Conservation (phyloP, 2,797 vertebrate species). For the Sphaeramia orbicularis region DNA sequence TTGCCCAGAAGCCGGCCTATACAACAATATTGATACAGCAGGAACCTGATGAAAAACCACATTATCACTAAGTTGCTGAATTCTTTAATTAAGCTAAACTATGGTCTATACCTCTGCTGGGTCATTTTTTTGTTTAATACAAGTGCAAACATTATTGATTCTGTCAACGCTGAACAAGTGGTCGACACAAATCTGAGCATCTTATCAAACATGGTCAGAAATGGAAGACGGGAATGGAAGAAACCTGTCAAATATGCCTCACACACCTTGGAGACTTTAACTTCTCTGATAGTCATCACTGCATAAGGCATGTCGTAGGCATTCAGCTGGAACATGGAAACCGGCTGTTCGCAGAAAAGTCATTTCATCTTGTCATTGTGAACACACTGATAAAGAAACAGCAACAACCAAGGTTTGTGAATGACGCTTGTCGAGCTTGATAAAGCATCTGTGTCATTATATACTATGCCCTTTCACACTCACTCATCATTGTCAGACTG, state of each 20-base stretch:
- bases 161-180: background rate
- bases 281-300: conserved; percentile 37
- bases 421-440: conserved; percentile 14
- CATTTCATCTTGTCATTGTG: background rate
- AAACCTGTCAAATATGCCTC: conserved; percentile 36
- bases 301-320: background rate
- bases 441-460: conserved; percentile 10
- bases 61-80: conserved; percentile 24
- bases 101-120: background rate
- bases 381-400: background rate
- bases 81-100: conserved; percentile 11
- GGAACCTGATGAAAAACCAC: conserved; percentile 41
- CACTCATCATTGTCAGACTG: conserved; percentile 5
- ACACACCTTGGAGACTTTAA: conserved; percentile 7
- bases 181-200: background rate
- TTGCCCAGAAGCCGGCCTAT: conserved; percentile 50
- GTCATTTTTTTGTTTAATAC: background rate
- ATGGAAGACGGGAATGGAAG: no score
- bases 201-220: conserved; percentile 38
- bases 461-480: background rate
- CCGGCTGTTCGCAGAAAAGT: conserved; percentile 3
- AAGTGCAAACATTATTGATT: conserved; percentile 6
- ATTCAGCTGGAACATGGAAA: conserved; percentile 34
- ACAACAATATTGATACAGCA: conserved; percentile 63
- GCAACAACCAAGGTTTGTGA: background rate